Conservation (phyloP, 2,113 vertebrate species). For the Thalassarche chlororhynchos region DNA sequence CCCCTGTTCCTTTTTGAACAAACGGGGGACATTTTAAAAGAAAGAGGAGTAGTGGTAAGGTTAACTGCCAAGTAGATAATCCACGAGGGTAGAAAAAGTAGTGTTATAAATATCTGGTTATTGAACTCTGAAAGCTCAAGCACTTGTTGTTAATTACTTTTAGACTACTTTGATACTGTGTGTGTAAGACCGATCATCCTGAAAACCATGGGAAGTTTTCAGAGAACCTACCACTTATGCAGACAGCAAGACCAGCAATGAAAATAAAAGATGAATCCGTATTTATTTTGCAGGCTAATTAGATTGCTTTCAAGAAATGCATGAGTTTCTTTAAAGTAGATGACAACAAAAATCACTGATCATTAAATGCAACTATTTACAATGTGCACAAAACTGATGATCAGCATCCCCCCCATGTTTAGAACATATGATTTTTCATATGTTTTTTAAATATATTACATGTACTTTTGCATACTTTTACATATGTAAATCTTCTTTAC, state of each 20-base stretch:
- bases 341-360: neutral
- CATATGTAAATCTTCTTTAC: neutral
- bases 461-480: neutral
- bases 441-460: neutral
- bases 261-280: neutral
- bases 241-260: neutral
- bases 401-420: neutral
- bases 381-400: neutral
- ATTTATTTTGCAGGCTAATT: neutral
- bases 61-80: neutral
- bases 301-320: neutral
- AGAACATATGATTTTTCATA: neutral
- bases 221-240: neutral
- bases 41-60: neutral
- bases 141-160: neutral
- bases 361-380: neutral
- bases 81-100: neutral
- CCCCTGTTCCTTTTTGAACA: neutral
- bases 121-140: neutral
- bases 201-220: neutral
- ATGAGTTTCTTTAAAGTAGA: neutral
- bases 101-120: neutral
- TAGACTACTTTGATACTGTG: neutral
- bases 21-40: neutral
- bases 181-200: neutral